These are phyloP conservation scores for Montipora sp. DNA, from an alignment of 64 coral and sea anemone genomes.

Conservation along the genomic window DNA sequence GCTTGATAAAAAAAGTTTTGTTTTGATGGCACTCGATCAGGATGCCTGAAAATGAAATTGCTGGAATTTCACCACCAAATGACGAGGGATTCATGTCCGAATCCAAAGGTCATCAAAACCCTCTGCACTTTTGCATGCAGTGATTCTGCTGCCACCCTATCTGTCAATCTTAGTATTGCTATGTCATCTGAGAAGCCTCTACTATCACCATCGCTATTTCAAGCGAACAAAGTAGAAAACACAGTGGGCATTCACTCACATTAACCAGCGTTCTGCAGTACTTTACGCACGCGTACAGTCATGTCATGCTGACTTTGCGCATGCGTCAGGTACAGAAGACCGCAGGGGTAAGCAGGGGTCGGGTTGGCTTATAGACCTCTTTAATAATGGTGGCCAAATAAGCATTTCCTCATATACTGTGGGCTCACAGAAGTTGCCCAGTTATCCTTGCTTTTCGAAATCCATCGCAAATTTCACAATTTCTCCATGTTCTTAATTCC, in stretches of 20 bases:
- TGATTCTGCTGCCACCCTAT: constrained; percentile 81
- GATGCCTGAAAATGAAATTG: too few relatives aligned
- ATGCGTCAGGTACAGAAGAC: too few relatives aligned
- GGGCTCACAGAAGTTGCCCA: neutral
- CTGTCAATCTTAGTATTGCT: constrained; percentile 75
- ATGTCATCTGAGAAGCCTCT: constrained; percentile 77
- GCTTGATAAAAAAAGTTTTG: too few relatives aligned
- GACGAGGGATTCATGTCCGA: constrained; percentile 85
- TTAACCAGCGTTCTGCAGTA: too few relatives aligned
- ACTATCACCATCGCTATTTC: constrained; percentile 47
- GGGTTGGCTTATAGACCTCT: too few relatives aligned
- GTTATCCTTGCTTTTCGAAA: neutral
- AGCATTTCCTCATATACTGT: neutral
- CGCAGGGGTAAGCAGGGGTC: too few relatives aligned
- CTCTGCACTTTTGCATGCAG: constrained; percentile 94
- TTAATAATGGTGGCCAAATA: too few relatives aligned
- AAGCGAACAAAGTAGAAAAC: too few relatives aligned
- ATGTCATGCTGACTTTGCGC: too few relatives aligned
- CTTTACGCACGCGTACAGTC: too few relatives aligned
- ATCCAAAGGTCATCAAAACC: constrained; percentile 96
- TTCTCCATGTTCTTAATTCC: neutral
- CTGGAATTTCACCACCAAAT: neutral
- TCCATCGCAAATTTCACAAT: neutral
- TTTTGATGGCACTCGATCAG: neutral
- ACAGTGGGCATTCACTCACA: too few relatives aligned